Evolutionary conservation across 2,888 invertebrate species (phyloP).

Genomic region (Polietes domitor): DNA sequence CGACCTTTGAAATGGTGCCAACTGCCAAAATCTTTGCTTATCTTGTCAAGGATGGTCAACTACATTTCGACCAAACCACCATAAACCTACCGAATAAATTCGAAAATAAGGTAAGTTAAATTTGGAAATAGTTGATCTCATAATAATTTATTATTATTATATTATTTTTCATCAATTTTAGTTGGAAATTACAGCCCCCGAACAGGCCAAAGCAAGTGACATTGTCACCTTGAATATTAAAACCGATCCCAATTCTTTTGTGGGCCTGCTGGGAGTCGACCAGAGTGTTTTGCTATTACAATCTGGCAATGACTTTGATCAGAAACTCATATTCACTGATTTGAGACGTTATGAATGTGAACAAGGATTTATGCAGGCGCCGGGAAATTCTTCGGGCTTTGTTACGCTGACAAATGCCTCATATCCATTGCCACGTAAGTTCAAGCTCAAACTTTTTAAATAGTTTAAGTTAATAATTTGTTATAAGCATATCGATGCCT

Average conservation of each 20-base stretch:
- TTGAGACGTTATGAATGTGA: constrained; percentile 84
- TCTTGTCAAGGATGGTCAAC: constrained; percentile 85
- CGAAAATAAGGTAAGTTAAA: constrained; percentile 87
- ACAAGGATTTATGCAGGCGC: constrained; percentile 74
- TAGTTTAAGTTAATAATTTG: no score
- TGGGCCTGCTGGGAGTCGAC: constrained; percentile 94
- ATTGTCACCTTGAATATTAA: constrained; percentile 89
- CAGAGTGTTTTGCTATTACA: constrained; percentile 89
- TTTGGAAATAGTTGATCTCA: no score
- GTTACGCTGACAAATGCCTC: constrained; percentile 77
- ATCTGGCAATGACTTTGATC: constrained; percentile 83
- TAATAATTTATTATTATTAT: no score
- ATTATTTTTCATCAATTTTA: constrained; percentile 84
- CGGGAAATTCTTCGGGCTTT: constrained; percentile 74
- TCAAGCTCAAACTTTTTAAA: no score
- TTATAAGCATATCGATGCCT: no score
- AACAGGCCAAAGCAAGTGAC: constrained; percentile 88
- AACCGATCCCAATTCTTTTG: constrained; percentile 92
- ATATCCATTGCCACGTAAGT: background rate
- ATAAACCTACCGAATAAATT: constrained; percentile 89
- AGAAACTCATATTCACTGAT: constrained; percentile 84
- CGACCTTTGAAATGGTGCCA: constrained; percentile 92
- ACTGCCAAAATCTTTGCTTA: constrained; percentile 90
- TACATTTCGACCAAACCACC: constrained; percentile 91
- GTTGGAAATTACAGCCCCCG: constrained; percentile 84